phyloP scores from a whole-genome alignment of 2,113 vertebrate species.

The Atlantisia rogersi region DNA sequence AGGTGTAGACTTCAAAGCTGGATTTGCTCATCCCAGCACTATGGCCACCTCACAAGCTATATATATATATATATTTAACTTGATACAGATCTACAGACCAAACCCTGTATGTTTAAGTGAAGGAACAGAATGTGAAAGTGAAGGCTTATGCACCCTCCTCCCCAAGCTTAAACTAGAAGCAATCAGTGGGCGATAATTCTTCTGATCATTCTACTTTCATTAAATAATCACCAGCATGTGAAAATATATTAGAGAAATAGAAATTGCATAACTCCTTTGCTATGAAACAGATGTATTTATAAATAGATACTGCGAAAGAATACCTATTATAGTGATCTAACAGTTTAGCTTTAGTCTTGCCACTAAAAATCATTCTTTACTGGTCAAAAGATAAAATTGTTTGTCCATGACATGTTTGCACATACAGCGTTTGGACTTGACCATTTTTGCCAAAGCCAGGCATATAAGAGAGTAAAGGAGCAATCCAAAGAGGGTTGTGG shows the following conservation, averaged over 20 bases:
- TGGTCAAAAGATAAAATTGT: not conserved
- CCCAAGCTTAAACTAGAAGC: conserved; percentile 70
- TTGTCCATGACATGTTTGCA: not conserved
- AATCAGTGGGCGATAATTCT: conserved; percentile 68
- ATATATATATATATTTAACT: conserved; percentile 59
- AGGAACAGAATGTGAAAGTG: conserved; percentile 32
- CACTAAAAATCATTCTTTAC: not conserved
- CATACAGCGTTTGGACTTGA: not conserved
- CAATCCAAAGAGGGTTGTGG: not conserved
- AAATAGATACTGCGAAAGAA: not conserved
- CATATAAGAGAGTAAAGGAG: not conserved
- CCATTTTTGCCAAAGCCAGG: not conserved
- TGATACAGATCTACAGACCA: conserved; percentile 51
- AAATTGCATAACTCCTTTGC: conserved; percentile 11
- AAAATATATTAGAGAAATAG: not conserved
- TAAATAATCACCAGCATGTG: conserved; percentile 52
- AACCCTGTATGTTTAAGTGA: conserved; percentile 56
- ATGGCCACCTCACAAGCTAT: conserved; percentile 84
- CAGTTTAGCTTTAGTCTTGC: not conserved
- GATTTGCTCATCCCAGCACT: conserved; percentile 77
- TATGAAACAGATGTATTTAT: not conserved
- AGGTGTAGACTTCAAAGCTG: conserved; percentile 74
- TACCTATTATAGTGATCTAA: not conserved
- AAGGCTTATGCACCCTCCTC: conserved; percentile 45
- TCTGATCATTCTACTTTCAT: conserved; percentile 65